These are phyloP conservation scores for cat (Felis catus) DNA, from an alignment of 2,113 vertebrate species.

Conservation along the genomic window DNA sequence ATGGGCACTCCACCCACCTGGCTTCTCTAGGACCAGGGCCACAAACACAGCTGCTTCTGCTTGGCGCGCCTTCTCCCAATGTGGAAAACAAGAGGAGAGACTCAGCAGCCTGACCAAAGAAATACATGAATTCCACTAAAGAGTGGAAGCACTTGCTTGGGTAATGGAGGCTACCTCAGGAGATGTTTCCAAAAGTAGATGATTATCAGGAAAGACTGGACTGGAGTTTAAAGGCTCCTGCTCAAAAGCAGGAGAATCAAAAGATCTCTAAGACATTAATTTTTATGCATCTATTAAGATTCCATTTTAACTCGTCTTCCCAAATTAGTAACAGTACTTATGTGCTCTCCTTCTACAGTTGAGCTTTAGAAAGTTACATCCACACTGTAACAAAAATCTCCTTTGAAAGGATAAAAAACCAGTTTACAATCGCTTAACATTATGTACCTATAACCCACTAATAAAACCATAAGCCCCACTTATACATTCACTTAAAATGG, in stretches of 20 bases:
- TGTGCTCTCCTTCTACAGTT: neutral
- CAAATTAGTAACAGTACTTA: neutral
- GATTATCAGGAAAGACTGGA: constrained; percentile 1
- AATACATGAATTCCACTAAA: neutral
- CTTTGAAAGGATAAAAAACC: neutral
- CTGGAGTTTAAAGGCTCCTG: neutral
- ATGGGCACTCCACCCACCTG: neutral
- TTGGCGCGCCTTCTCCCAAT: neutral
- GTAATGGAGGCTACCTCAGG: neutral
- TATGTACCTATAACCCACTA: neutral
- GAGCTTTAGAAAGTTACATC: neutral
- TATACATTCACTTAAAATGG: constrained; percentile 46
- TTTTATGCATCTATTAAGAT: neutral
- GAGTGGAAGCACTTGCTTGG: neutral
- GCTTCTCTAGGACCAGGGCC: neutral
- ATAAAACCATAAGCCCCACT: neutral
- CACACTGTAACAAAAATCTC: neutral
- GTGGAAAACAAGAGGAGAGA: neutral
- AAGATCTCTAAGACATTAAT: neutral
- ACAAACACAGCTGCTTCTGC: neutral
- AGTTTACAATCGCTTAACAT: neutral
- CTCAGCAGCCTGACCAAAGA: neutral
- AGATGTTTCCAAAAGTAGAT: constrained; percentile 20
- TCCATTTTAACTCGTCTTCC: neutral
- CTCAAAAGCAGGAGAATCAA: neutral